Evolutionary conservation across 2,888 invertebrate genomes (phyloP).

Genomic region (Notodonta ziczac): DNA sequence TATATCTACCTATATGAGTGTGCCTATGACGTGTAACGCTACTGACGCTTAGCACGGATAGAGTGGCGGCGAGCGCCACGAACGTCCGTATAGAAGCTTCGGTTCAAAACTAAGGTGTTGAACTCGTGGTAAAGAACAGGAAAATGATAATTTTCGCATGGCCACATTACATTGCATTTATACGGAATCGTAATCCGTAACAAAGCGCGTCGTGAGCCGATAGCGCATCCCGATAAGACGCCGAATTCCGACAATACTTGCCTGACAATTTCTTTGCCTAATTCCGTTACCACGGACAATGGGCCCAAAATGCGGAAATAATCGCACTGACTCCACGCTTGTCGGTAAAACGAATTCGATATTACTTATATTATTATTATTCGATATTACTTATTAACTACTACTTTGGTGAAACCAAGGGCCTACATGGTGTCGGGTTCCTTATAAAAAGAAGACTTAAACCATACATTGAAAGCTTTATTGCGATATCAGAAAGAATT

Average conservation of each 20-base stretch:
- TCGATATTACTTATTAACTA: too few relatives aligned
- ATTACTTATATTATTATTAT: background rate
- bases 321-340: constrained; percentile 28
- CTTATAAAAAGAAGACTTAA: too few relatives aligned
- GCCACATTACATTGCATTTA: constrained; percentile 14
- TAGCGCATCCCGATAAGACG: constrained; percentile 36
- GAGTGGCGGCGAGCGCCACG: too few relatives aligned
- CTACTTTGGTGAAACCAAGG: too few relatives aligned
- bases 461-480: too few relatives aligned
- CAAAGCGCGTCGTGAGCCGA: constrained; percentile 36
- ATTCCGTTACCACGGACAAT: constrained; percentile 42
- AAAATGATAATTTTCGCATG: constrained; percentile 1
- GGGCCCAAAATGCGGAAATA: constrained; percentile 44
- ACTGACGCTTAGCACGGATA: too few relatives aligned
- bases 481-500: too few relatives aligned
- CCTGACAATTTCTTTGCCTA: constrained; percentile 14
- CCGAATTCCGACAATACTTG: constrained; percentile 39
- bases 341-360: background rate
- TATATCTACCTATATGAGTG: too few relatives aligned
- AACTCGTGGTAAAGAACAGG: background rate
- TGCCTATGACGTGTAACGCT: too few relatives aligned
- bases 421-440: too few relatives aligned
- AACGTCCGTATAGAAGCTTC: too few relatives aligned
- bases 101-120: too few relatives aligned
- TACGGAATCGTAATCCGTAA: constrained; percentile 22